These are phyloP conservation scores for Girardia tigrina DNA, from an alignment of 2,888 invertebrate species.

Conservation along the genomic window DNA sequence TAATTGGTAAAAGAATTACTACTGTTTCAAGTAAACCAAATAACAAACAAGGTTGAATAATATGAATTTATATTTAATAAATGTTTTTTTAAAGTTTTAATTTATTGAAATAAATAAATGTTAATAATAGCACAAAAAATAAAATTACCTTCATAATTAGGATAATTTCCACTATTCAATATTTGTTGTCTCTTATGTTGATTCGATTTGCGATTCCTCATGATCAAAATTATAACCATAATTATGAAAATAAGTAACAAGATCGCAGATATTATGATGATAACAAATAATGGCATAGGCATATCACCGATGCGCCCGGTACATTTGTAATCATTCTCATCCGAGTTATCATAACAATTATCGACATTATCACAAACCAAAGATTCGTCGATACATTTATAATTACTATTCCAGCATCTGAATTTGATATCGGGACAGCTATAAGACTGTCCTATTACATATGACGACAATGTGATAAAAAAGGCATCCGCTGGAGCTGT, in stretches of 20 bases:
- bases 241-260: neutral
- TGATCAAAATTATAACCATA: neutral
- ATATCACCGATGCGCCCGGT: conserved; percentile 29
- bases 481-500: conserved; percentile 19
- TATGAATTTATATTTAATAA: too few species aligned
- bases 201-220: neutral
- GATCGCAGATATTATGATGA: conserved; percentile 15
- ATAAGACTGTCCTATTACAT: conserved; percentile 13
- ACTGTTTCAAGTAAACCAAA: too few species aligned
- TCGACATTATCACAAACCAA: conserved; percentile 25
- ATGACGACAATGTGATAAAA: conserved; percentile 27
- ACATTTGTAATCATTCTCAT: conserved; percentile 34
- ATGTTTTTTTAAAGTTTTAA: too few species aligned
- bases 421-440: conserved; percentile 25
- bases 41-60: too few species aligned
- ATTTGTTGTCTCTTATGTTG: neutral
- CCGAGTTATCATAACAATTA: conserved; percentile 33
- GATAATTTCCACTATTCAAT: neutral
- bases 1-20: too few species aligned
- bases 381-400: conserved; percentile 29
- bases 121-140: too few species aligned
- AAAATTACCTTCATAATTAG: neutral
- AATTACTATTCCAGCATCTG: conserved; percentile 30
- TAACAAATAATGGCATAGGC: conserved; percentile 24
- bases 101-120: too few species aligned